Evolutionary conservation across 2,113 vertebrate species (phyloP).

Genomic region (Bambusicola thoracicus): DNA sequence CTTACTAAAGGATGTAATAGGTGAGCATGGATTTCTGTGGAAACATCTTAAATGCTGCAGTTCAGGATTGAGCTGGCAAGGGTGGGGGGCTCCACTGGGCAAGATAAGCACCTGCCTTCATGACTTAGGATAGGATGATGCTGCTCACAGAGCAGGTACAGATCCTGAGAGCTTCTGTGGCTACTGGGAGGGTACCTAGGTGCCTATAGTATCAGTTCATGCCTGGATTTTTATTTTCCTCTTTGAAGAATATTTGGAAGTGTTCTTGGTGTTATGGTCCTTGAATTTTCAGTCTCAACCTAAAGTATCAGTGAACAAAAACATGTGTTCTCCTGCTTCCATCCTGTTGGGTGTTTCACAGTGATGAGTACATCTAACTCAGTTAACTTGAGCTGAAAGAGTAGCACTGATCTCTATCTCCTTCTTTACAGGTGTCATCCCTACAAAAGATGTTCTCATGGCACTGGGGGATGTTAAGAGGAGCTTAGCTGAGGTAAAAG

Average conservation of each 20-base stretch:
- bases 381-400: background rate
- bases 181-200: background rate
- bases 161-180: background rate
- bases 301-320: background rate
- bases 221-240: background rate
- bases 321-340: background rate
- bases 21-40: background rate
- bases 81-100: background rate
- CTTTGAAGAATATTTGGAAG: background rate
- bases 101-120: background rate
- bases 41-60: background rate
- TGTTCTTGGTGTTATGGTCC: background rate
- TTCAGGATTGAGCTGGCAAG: background rate
- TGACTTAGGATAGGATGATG: background rate
- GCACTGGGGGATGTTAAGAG: slow-evolving; percentile 89
- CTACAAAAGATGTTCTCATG: slow-evolving; percentile 89
- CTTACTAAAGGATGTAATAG: background rate
- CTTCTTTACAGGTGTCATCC: slow-evolving; percentile 83
- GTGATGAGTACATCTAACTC: background rate
- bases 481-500: slow-evolving; percentile 86
- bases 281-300: background rate
- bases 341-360: background rate
- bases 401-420: slow-evolving; percentile 20
- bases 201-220: background rate
- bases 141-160: background rate